These are phyloP conservation scores for Elymnias hypermnestra DNA, from an alignment of 1,140 invertebrate species.

Conservation along the genomic window DNA sequence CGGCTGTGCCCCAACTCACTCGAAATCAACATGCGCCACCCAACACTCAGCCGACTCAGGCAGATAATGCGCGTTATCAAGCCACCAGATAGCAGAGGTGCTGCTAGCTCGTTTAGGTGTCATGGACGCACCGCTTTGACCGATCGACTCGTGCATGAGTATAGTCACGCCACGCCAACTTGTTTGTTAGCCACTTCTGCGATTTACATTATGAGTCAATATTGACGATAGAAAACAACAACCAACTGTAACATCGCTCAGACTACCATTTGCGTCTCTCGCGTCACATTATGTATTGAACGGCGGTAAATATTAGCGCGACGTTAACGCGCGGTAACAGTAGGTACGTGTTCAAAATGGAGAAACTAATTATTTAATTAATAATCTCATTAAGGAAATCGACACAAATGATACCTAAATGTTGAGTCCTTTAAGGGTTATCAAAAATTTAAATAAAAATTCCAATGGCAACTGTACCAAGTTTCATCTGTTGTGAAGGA, in stretches of 20 bases:
- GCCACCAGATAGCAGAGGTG: constrained; percentile 69
- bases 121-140: constrained; percentile 52
- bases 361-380: too few relatives aligned
- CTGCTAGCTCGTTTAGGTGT: constrained; percentile 65
- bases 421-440: too few relatives aligned
- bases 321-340: too few relatives aligned
- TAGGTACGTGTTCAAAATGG: too few relatives aligned
- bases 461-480: too few relatives aligned
- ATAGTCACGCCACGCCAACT: constrained; percentile 34
- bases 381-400: too few relatives aligned
- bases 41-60: constrained; percentile 42
- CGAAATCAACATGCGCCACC: constrained; percentile 33
- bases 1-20: constrained; percentile 34
- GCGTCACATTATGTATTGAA: too few relatives aligned
- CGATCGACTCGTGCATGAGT: constrained; percentile 38
- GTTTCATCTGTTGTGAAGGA: too few relatives aligned
- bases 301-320: too few relatives aligned
- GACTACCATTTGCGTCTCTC: constrained; percentile 1
- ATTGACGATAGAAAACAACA: constrained; percentile 20
- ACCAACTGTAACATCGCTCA: constrained; percentile 11
- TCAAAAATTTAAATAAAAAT: too few relatives aligned
- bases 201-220: constrained; percentile 48
- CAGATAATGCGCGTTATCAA: constrained; percentile 67
- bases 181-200: constrained; percentile 45
- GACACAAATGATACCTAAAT: too few relatives aligned